These are phyloP conservation scores for Psephotus haematonotus DNA, from an alignment of 2,113 vertebrate species.

Conservation along the genomic window DNA sequence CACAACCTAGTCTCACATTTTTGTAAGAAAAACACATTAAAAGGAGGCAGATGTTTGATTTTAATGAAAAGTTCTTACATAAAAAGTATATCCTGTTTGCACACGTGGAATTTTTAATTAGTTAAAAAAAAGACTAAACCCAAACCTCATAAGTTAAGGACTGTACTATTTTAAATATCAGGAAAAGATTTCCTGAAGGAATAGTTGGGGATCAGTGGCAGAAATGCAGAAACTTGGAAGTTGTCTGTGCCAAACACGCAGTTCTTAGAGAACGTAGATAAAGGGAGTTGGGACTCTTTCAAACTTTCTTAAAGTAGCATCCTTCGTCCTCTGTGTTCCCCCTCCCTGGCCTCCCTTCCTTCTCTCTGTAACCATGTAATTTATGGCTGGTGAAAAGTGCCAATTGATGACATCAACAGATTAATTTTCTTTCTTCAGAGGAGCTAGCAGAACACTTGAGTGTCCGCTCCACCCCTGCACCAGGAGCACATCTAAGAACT, in stretches of 20 bases:
- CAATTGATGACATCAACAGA: slow-evolving; percentile 20
- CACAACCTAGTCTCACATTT: neutral
- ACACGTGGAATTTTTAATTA: neutral
- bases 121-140: neutral
- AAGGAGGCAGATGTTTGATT: accelerated
- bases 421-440: slow-evolving; percentile 21
- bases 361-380: neutral
- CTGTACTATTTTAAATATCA: neutral
- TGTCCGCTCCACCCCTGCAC: neutral
- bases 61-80: neutral
- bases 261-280: neutral
- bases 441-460: neutral
- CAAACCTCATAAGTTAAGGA: neutral
- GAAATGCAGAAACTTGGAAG: neutral
- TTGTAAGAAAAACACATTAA: neutral
- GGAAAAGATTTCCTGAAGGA: neutral
- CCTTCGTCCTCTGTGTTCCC: neutral
- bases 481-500: slow-evolving; percentile 20
- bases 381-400: neutral
- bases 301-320: neutral
- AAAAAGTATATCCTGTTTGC: neutral
- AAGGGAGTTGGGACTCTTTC: neutral
- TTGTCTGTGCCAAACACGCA: neutral
- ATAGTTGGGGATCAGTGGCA: neutral
- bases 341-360: neutral